Conservation (phyloP, 1,140 invertebrate species). For the Vollenhovia emeryi region DNA sequence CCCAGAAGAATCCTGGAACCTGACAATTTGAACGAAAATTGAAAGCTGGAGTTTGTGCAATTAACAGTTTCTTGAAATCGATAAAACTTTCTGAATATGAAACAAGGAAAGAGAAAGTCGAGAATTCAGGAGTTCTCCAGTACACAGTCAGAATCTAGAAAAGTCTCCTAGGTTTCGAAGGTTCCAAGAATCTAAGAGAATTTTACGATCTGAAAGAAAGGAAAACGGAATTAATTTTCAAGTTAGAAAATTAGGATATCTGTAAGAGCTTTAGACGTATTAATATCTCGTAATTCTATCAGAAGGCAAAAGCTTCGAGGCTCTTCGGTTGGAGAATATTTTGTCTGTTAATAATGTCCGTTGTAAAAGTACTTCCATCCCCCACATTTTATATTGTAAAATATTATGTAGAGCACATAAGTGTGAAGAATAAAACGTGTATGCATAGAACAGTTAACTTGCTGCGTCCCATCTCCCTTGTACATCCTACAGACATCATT, state of each 20-base stretch:
- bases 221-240: not conserved
- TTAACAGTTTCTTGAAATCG: not conserved
- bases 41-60: not conserved
- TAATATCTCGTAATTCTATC: too few species aligned
- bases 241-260: not conserved
- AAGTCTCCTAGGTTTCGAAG: not conserved
- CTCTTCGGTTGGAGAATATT: too few species aligned
- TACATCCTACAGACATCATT: slow-evolving; percentile 2
- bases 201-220: not conserved
- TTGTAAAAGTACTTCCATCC: not conserved
- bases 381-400: not conserved
- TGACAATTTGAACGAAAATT: not conserved
- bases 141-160: not conserved
- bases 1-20: not conserved
- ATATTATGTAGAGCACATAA: not conserved
- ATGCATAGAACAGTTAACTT: not conserved
- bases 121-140: not conserved
- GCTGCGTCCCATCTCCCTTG: not conserved
- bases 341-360: too few species aligned
- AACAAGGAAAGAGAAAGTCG: not conserved
- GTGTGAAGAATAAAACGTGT: slow-evolving; percentile 26
- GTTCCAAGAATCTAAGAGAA: not conserved
- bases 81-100: not conserved
- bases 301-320: too few species aligned
- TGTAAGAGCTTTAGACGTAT: too few species aligned